These are phyloP conservation scores for Caradrina clavipalpis DNA, from an alignment of 2,888 invertebrate species.

Conservation along the genomic window DNA sequence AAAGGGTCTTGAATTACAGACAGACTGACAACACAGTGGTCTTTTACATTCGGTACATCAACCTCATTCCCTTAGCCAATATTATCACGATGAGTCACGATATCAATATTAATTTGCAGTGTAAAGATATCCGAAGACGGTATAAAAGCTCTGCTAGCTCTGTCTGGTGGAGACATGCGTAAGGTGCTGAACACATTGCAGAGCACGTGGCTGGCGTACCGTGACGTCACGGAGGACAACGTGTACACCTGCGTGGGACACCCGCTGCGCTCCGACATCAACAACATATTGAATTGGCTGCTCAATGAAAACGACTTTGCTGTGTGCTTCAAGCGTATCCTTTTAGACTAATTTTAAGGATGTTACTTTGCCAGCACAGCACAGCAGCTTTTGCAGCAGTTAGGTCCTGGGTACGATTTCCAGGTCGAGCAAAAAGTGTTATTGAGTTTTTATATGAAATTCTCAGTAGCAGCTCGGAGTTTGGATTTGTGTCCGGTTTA, in stretches of 20 bases:
- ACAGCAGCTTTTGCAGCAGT: too few species aligned
- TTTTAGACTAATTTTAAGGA: conserved; percentile 73
- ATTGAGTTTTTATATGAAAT: too few species aligned
- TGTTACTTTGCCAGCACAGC: too few species aligned
- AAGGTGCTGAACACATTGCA: conserved; percentile 99
- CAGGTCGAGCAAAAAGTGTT: too few species aligned
- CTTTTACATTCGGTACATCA: background rate
- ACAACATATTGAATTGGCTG: conserved; percentile 96
- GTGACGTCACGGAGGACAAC: conserved; percentile 96
- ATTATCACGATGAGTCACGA: background rate
- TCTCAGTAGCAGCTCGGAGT: too few species aligned
- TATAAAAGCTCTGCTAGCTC: conserved; percentile 95
- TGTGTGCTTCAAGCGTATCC: conserved; percentile 95
- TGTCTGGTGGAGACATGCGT: conserved; percentile 99
- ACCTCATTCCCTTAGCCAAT: background rate
- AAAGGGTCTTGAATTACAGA: too few species aligned
- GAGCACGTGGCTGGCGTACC: conserved; percentile 98
- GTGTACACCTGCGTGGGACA: conserved; percentile 99
- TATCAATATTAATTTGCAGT: conserved; percentile 83
- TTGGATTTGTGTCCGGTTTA: too few species aligned
- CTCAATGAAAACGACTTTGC: conserved; percentile 95
- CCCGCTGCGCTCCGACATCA: conserved; percentile 97
- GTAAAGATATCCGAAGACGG: conserved; percentile 96
- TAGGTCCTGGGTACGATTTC: too few species aligned
- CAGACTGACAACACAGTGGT: too few species aligned